Evolutionary conservation across 2,113 vertebrate species (phyloP).

Genomic region (Prunella himalayana): DNA sequence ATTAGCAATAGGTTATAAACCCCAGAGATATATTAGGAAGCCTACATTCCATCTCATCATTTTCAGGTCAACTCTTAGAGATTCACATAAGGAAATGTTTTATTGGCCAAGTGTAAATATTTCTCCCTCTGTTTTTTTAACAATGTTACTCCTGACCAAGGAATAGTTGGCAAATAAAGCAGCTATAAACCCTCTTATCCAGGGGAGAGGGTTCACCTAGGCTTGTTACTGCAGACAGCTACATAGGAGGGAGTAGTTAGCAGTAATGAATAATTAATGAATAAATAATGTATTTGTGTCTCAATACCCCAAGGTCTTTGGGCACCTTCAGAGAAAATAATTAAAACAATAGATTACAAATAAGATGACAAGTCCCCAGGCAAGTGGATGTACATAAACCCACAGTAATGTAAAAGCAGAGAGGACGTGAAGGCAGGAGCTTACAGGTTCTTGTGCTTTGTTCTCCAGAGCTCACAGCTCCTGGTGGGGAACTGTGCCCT

Average conservation of each 20-base stretch:
- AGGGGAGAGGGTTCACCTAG: neutral
- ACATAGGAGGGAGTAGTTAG: neutral
- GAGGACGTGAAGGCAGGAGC: fast-evolving
- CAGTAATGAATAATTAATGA: constrained; percentile 44
- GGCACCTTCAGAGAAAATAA: constrained; percentile 48
- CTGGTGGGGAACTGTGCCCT: neutral
- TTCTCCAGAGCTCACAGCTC: neutral
- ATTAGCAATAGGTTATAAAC: neutral
- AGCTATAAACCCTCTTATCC: neutral
- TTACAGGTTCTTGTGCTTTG: neutral
- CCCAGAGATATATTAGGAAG: neutral
- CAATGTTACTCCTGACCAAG: neutral
- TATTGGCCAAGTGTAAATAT: neutral
- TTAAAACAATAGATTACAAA: constrained; percentile 61
- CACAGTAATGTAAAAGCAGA: neutral
- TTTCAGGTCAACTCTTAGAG: neutral
- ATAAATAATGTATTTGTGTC: constrained; percentile 24
- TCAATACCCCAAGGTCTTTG: constrained; percentile 25
- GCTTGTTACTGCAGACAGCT: neutral
- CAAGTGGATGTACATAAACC: constrained; percentile 2
- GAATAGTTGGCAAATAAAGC: neutral
- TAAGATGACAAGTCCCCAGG: constrained; percentile 24
- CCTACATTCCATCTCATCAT: neutral
- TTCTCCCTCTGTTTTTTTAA: neutral
- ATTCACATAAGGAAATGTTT: neutral